A percentile compares a stretch with the other conserved stretches of the same genome.
These are phyloP conservation scores for Antedon mediterranea DNA, from an alignment of 53 echinoderm and acorn worm species.

Conservation along the genomic window DNA sequence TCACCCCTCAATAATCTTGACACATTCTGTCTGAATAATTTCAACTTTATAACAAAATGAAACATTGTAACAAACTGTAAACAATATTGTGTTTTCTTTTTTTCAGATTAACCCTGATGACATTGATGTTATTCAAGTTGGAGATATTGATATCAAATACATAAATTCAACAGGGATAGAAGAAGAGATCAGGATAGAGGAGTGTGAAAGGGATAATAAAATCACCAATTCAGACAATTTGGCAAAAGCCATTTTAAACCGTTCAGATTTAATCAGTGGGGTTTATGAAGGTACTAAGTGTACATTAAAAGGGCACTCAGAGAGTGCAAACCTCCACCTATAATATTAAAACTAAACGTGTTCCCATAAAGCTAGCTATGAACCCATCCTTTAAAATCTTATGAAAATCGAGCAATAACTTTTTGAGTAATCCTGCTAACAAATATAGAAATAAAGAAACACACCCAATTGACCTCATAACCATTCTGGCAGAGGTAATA, in stretches of 20 bases:
- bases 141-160: slow-evolving; percentile 19
- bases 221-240: background rate
- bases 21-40: background rate
- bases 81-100: background rate
- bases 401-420: too few species aligned
- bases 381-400: too few species aligned
- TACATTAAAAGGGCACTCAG: too few species aligned
- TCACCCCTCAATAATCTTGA: too few species aligned
- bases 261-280: slow-evolving; percentile 59
- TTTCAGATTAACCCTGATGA: background rate
- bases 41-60: background rate
- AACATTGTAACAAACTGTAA: too few species aligned
- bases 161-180: slow-evolving; percentile 33
- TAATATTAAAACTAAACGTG: too few species aligned
- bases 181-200: background rate
- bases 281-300: slow-evolving; percentile 59
- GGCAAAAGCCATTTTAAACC: slow-evolving; percentile 19
- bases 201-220: background rate
- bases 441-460: too few species aligned
- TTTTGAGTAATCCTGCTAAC: too few species aligned
- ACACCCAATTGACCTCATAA: too few species aligned
- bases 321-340: too few species aligned
- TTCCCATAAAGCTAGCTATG: too few species aligned
- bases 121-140: slow-evolving; percentile 11
- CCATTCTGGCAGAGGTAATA: too few species aligned